A percentile compares a stretch with the other conserved stretches of the same genome.
Evolutionary conservation across 2,113 vertebrate genomes (phyloP).

Genomic region (Struthidea cinerea): DNA sequence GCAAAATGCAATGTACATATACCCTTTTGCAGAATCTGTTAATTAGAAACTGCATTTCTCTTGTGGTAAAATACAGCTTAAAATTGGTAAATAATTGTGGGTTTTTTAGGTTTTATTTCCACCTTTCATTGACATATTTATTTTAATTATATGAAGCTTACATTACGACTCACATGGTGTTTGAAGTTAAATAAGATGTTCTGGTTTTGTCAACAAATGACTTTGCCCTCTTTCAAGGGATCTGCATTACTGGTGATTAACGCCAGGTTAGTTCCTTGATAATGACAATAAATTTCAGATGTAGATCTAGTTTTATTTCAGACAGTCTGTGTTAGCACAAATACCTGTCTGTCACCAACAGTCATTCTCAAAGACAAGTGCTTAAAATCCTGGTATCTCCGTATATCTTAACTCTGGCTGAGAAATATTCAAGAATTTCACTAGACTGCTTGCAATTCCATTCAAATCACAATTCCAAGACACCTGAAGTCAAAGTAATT

Average conservation of each 20-base stretch:
- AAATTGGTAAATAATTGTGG: not conserved
- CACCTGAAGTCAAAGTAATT: not conserved
- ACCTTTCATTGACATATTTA: not conserved
- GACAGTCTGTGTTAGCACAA: not conserved
- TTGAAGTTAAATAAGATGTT: not conserved
- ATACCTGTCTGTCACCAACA: not conserved
- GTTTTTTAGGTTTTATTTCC: not conserved
- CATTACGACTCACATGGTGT: not conserved
- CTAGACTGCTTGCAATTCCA: not conserved
- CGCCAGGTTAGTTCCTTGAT: not conserved
- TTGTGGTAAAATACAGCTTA: not conserved
- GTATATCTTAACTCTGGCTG: not conserved
- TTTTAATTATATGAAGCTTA: not conserved
- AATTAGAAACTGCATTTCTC: accelerated
- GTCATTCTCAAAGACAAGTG: not conserved
- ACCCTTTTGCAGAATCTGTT: not conserved
- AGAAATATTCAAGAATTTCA: not conserved
- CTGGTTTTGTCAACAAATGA: not conserved
- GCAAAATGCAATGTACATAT: not conserved
- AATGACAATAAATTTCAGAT: not conserved
- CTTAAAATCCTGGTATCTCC: not conserved
- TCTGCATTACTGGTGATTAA: not conserved
- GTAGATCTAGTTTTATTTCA: not conserved
- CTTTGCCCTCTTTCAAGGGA: not conserved
- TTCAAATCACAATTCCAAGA: not conserved